These are phyloP conservation scores for Stenchaetothrips biformis DNA, from an alignment of 2,888 invertebrate species.

Conservation along the genomic window DNA sequence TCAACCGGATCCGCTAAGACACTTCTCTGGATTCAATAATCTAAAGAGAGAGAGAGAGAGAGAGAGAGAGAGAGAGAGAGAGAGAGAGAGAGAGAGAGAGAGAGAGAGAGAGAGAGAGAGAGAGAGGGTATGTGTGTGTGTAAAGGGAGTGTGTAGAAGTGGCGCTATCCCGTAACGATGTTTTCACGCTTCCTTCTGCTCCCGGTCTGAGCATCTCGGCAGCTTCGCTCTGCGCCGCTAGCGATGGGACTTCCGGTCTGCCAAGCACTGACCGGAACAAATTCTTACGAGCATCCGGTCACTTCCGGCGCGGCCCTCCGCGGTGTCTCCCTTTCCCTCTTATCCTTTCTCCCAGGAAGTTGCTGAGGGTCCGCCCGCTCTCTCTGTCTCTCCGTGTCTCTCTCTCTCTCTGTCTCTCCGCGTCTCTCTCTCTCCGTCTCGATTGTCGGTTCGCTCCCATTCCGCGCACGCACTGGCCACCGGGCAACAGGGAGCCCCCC, in stretches of 20 bases:
- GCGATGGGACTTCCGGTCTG: not conserved
- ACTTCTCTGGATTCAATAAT: too few species aligned
- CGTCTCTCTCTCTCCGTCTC: not conserved
- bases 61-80: too few species aligned
- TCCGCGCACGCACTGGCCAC: not conserved
- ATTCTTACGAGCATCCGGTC: slow-evolving; percentile 18
- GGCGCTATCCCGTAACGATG: not conserved
- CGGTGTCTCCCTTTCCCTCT: not conserved
- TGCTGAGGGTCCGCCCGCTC: too few species aligned
- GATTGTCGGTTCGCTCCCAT: not conserved
- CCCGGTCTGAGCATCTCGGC: not conserved
- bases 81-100: too few species aligned
- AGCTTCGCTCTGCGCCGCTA: not conserved
- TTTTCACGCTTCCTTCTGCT: not conserved
- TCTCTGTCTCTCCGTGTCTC: too few species aligned
- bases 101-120: too few species aligned
- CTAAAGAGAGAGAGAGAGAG: too few species aligned
- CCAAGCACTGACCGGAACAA: slow-evolving; percentile 7
- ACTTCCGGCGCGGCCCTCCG: not conserved
- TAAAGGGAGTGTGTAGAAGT: too few species aligned
- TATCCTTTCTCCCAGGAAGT: not conserved
- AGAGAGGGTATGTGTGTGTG: too few species aligned
- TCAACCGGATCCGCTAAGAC: too few species aligned
- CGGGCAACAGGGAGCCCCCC: too few species aligned
- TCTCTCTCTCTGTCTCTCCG: not conserved